These are phyloP conservation scores for Psephotus haematonotus DNA, from an alignment of 2,113 vertebrate species.

Conservation along the genomic window DNA sequence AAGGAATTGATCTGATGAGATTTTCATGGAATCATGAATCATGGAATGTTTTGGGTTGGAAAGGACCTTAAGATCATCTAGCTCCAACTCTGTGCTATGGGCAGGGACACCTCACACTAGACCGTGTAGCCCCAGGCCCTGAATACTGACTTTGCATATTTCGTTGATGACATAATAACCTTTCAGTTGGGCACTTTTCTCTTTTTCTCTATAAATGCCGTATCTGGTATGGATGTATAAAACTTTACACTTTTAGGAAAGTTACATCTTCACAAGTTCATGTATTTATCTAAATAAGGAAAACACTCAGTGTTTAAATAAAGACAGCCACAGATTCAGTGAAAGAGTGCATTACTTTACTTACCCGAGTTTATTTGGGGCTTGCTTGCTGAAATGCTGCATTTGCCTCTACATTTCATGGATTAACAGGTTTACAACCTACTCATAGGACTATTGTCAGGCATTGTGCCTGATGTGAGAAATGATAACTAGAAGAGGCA, in stretches of 20 bases:
- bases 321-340: neutral
- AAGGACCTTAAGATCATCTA: neutral
- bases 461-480: neutral
- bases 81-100: neutral
- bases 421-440: neutral
- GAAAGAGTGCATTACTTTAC: neutral
- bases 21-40: neutral
- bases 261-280: neutral
- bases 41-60: neutral
- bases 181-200: neutral
- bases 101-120: neutral
- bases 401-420: neutral
- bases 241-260: neutral
- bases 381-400: neutral
- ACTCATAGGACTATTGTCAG: neutral
- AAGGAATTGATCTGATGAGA: neutral
- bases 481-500: neutral
- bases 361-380: neutral
- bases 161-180: neutral
- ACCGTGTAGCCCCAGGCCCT: neutral
- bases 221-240: neutral
- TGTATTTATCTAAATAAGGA: neutral
- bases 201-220: neutral
- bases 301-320: neutral
- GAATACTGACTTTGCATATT: neutral